Evolutionary conservation across 2,888 invertebrate genomes (phyloP), one percentile per base, ranked within the genome.

Genomic region (Cabera pusaria): DNA sequence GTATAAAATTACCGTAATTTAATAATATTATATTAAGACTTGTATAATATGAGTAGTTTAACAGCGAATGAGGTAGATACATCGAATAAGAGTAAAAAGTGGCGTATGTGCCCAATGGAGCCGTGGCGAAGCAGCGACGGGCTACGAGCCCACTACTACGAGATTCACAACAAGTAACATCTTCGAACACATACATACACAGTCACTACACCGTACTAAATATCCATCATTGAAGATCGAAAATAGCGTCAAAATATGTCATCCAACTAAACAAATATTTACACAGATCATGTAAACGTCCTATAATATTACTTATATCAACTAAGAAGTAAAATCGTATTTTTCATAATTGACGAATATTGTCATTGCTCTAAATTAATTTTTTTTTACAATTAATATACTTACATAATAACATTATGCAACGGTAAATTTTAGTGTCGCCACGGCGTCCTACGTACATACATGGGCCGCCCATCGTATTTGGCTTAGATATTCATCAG

Each of bases 1-100:
- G 81, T 84, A 84, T 79, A 84, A 83, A 84, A 84, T 85, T 84
- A 86, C 81, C 68, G 39, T 76, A 79, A 82, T 69, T 59, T 65
- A 66, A 59, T 56, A 64, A 34, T 37, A 14, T 46, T 52, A 39
- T 40, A 39, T 48, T 59, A 79, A 78, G 73, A 81, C 64, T 75
- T 72, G 71, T 75, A 72, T 72, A 66, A 35, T 47, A 44, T 44
- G 71, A 74, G 68, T 73, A 80, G 70, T 72, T n/a, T 67, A 81
- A 84, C 72, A 75, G 72, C 65, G 63, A 72, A 72, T 82, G 82
- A 84, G 82, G 84, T 84, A 83, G 81, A 78, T 76, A 76, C 61
- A 51, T 43, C 24, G 62, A 59, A 58, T 42, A 62, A n/a, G 57
- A 51, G 49, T 58, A 67, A 57, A 52, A 53, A 47, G 52, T 53